Conservation (phyloP, 92 coral and sea anemone species). For the Porites rus region DNA sequence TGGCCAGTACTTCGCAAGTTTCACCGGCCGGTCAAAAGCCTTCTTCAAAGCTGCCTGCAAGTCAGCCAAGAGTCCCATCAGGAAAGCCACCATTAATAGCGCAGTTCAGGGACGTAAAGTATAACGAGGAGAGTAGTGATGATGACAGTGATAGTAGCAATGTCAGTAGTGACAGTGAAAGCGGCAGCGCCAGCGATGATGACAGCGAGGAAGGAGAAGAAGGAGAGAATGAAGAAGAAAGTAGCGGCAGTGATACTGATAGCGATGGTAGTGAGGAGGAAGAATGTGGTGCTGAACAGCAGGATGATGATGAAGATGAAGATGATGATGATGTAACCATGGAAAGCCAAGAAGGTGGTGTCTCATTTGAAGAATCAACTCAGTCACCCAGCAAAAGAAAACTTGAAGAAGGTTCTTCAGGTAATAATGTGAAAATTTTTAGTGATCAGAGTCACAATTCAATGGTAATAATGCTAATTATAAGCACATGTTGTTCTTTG, state of each 20-base stretch:
- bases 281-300: slow-evolving; percentile 75
- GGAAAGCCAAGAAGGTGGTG: slow-evolving; percentile 65
- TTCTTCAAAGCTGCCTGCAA: slow-evolving; percentile 48
- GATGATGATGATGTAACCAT: slow-evolving; percentile 55
- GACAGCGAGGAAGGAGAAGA: slow-evolving; percentile 83
- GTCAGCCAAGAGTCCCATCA: slow-evolving; percentile 67
- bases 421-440: slow-evolving; percentile 15
- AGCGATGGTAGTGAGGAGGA: slow-evolving; percentile 80
- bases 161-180: slow-evolving; percentile 82
- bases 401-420: slow-evolving; percentile 59
- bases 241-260: slow-evolving; percentile 81
- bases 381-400: slow-evolving; percentile 63
- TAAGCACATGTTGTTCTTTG: too few species aligned
- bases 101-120: slow-evolving; percentile 79
- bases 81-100: slow-evolving; percentile 94
- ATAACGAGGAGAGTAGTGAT: slow-evolving; percentile 91
- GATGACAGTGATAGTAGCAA: slow-evolving; percentile 88
- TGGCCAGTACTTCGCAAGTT: slow-evolving; percentile 14
- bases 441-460: background rate
- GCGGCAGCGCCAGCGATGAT: slow-evolving; percentile 85
- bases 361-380: slow-evolving; percentile 57
- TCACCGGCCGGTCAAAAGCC: slow-evolving; percentile 26
- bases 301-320: slow-evolving; percentile 70
- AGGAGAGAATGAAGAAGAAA: slow-evolving; percentile 74
- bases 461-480: too few species aligned